Evolutionary conservation across 2,113 vertebrate genomes (phyloP).

Genomic region (Melanerpes aurifrons): DNA sequence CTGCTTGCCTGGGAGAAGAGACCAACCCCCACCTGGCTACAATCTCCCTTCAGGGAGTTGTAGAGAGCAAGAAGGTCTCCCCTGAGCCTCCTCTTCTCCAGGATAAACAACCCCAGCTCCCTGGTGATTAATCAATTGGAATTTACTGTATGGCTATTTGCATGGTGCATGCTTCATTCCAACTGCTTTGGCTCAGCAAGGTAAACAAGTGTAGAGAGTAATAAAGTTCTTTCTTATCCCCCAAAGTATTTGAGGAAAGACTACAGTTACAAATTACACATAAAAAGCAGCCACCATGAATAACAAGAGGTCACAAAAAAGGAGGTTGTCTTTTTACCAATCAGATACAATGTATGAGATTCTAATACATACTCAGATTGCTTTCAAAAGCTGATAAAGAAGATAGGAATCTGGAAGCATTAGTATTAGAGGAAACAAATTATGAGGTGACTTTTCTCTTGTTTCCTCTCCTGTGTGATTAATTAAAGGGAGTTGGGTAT

Average conservation of each 20-base stretch:
- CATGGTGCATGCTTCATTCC: not conserved
- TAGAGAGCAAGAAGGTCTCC: too few relatives aligned
- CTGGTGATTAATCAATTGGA: fast-evolving
- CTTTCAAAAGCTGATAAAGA: not conserved
- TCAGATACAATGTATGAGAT: not conserved
- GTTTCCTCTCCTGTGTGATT: not conserved
- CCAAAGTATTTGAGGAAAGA: not conserved
- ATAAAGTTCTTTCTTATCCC: not conserved
- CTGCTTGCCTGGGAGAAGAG: too few relatives aligned
- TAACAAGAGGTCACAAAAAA: not conserved
- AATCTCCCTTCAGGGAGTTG: too few relatives aligned
- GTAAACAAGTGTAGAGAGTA: not conserved
- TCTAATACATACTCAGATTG: not conserved
- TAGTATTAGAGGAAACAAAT: not conserved
- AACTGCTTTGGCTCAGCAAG: not conserved
- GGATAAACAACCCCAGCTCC: too few relatives aligned
- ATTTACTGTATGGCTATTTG: not conserved
- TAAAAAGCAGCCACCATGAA: not conserved
- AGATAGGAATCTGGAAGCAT: not conserved
- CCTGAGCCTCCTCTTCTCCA: too few relatives aligned
- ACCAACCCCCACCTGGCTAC: too few relatives aligned
- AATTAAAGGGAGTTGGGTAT: slow-evolving; percentile 13
- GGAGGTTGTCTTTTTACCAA: not conserved
- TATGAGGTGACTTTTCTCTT: not conserved
- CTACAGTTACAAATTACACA: not conserved